Evolutionary conservation across 37 sponge, comb jelly and placozoan species (phyloP), one percentile per base, ranked within the genome.

Genomic region (Aplysina aerophoba): DNA sequence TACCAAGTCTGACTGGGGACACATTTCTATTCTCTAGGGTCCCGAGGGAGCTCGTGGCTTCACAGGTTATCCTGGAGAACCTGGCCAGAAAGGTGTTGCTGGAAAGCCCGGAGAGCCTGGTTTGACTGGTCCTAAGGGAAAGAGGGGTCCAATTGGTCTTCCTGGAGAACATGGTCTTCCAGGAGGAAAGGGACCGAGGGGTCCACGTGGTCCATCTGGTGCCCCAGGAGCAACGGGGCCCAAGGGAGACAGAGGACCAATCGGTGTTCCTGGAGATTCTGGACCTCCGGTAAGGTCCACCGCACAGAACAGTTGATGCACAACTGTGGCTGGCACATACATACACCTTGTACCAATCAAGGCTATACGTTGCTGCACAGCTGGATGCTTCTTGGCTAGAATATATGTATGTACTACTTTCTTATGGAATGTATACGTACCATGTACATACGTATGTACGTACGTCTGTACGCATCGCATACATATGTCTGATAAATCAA

Each of bases 1-100:
- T n/a, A n/a, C n/a, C n/a, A n/a, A n/a, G n/a, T n/a, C n/a, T n/a
- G n/a, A n/a, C n/a, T n/a, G n/a, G n/a, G n/a, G n/a, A n/a, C n/a
- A n/a, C 5, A 24, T 68, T 22, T 44, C 12, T 28, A 22, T 22
- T 27, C 22, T 4, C 13, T 35, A 92, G 92, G 92, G 92, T 79
- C 84, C 87, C 73, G 85, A 87, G 86, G 93, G 93, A 59, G 53
- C 93, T 37, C 68, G 80, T 59, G 93, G 93, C 6, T 85, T 85
- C 37, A 77, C 87, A 53, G 93, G 93, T 53, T 92, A 87, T 41
- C 86, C 92, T 0, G 92, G 92, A 20, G 5, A n/a, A 0, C 74
- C 86, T 55, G 92, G 92, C 22, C 35, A 37, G 40, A 59, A 82
- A 73, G 91, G 91, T 54, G 82, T 60, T 28, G 50, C 81, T 24